Evolutionary conservation across 2,888 invertebrate genomes (phyloP), one percentile per base, ranked within the genome.

Genomic region (Pollenia labialis): DNA sequence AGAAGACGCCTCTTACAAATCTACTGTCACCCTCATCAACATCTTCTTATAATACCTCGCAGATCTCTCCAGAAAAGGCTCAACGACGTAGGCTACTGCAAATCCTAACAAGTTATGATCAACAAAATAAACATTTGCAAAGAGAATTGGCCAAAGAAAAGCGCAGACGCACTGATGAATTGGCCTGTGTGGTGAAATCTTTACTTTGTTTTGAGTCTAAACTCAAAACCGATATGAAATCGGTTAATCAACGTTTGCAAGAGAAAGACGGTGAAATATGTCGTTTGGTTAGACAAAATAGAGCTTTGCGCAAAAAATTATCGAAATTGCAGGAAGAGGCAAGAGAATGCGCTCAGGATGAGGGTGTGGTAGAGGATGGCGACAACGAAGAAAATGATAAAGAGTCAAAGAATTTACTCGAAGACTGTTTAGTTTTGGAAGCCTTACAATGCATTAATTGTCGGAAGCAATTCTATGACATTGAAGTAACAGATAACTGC

Each of bases 361-460:
- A 92, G 83, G 90, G 90, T 77, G 91, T 90, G 3, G 88, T 85
- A 54, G 90, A 89, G 23, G 90, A 88, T 66, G 89, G 88, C 18
- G 89, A 85, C 52, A 87, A 87, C 46, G 89, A 88, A 2, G 88
- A 88, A 11, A 85, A 79, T 54, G 88, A 88, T n/a, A 89, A 89
- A 77, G 87, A 88, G 18, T 87, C 80, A 23, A 72, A 71, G 46
- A 88, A 89, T 60, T 85, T 72, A 85, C 76, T 50, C 83, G 87
- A 66, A 79, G 84, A 74, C 88, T 92, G 92, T 89, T 89, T 92
- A 88, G 90, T 92, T 66, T 90, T 90, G 87, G 92, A 92, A 88
- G 92, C 92, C 84, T 90, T 93, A 89, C 93, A 91, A 91, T 93
- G 93, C 91, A 91, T 91, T 72, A 93, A 90, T 90, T 93, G 93